A percentile compares a stretch with the other conserved stretches of the same genome.
These are phyloP conservation scores for Nixonia krombeini DNA, from an alignment of 1,140 invertebrate genomes.

Conservation along the genomic window DNA sequence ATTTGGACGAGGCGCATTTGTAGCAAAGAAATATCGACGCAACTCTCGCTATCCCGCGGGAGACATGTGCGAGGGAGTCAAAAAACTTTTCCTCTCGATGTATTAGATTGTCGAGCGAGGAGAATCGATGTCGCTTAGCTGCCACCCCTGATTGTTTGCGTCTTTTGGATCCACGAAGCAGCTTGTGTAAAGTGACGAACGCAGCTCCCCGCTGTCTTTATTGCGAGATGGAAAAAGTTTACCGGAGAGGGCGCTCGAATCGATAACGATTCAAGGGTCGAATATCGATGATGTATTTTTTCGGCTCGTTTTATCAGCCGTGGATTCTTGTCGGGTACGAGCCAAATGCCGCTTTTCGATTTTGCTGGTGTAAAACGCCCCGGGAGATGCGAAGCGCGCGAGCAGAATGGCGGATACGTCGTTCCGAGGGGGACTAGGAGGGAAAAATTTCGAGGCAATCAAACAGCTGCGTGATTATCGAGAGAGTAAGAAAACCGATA, in stretches of 20 bases:
- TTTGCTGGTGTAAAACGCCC: slow-evolving; percentile 29
- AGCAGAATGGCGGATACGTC: slow-evolving; percentile 15
- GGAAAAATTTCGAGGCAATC: slow-evolving; percentile 34
- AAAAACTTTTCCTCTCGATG: slow-evolving; percentile 16
- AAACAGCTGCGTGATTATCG: slow-evolving; percentile 29
- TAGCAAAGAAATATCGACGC: slow-evolving; percentile 38
- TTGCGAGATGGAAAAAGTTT: slow-evolving; percentile 35
- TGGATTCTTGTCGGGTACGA: slow-evolving; percentile 34
- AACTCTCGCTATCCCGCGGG: slow-evolving; percentile 9
- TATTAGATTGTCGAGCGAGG: slow-evolving; percentile 39
- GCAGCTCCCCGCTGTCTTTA: slow-evolving; percentile 16
- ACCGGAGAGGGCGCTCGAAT: slow-evolving; percentile 1
- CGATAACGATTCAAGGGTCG: slow-evolving; percentile 23
- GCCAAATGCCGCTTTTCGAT: slow-evolving; percentile 28
- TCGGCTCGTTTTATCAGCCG: slow-evolving; percentile 30
- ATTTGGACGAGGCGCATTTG: no score
- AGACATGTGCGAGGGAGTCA: slow-evolving; percentile 16
- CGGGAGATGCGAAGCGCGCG: slow-evolving; percentile 31
- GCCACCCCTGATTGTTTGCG: slow-evolving; percentile 22
- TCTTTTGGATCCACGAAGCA: slow-evolving; percentile 25
- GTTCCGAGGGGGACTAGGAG: slow-evolving; percentile 9
- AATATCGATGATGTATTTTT: slow-evolving; percentile 41
- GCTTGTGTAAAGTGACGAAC: slow-evolving; percentile 1
- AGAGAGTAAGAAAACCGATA: slow-evolving; percentile 27
- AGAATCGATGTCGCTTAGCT: slow-evolving; percentile 36